Evolutionary conservation across 37 sponge, comb jelly and placozoan genomes (phyloP).

Genomic region (Crambe crambe): DNA sequence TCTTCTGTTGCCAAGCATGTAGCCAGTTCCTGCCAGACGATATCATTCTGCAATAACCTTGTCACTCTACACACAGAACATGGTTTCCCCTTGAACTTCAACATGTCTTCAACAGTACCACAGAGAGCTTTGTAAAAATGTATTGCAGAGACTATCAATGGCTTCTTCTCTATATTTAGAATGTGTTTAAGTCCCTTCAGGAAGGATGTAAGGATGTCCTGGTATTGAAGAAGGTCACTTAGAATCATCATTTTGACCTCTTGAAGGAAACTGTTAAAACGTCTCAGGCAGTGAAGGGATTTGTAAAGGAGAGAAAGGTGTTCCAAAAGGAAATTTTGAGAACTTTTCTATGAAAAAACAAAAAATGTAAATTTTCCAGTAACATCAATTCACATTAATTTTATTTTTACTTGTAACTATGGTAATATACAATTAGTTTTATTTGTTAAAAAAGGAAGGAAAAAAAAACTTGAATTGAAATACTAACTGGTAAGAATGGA

Average conservation of each 20-base stretch:
- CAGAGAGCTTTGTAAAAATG: neutral
- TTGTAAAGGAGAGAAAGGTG: neutral
- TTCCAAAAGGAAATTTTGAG: neutral
- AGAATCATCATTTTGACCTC: neutral
- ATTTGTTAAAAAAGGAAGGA: too few species aligned
- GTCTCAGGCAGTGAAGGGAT: neutral
- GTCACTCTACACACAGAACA: neutral
- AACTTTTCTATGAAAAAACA: neutral
- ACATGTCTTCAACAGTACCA: neutral
- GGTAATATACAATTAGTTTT: too few species aligned
- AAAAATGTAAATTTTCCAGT: too few species aligned
- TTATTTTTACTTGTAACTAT: too few species aligned
- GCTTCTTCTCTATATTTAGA: neutral
- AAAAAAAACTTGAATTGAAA: too few species aligned
- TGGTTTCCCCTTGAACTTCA: neutral
- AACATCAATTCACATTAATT: too few species aligned
- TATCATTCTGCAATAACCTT: neutral
- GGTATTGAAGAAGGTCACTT: neutral
- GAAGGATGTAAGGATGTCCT: neutral
- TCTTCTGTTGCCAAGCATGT: neutral
- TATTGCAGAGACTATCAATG: neutral
- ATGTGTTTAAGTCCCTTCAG: neutral
- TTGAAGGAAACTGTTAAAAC: neutral
- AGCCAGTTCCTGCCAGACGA: neutral
- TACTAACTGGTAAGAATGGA: constrained; percentile 4